Evolutionary conservation across 2,797 vertebrate species (phyloP), one percentile per base, ranked within the genome.

Genomic region (Spinus pinus): DNA sequence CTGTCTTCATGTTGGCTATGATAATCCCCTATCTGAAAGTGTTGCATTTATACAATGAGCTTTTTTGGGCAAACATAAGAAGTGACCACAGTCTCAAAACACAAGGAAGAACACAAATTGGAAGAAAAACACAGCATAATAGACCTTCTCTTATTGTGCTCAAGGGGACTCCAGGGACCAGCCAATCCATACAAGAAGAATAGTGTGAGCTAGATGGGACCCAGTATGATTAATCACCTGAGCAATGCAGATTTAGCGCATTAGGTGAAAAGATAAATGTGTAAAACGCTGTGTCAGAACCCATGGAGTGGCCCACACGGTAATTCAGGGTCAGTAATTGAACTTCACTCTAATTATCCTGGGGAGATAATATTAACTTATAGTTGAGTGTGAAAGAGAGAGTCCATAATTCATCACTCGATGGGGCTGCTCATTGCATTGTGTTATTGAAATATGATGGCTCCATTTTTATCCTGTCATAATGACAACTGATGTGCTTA

Each of bases 401-500:
- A 98, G 98, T 98, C 98, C 98, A 99, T 99, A 99, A 99, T 98
- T 99, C 98, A 99, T 99, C 98, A 97, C 97, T 96, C 97, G 96
- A 98, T 98, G 98, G 98, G 98, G 98, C 98, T 97, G 98, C 96
- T 97, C 98, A 97, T 98, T 98, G 98, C 98, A 98, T 98, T 98
- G 99, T 98, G 99, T 99, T 99, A 99, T 98, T 99, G 99, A 99
- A 99, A 99, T 99, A 99, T 99, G 99, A 99, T 97, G 98, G 99
- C 98, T 98, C 98, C 99, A 99, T 99, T 99, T 99, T 99, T 99
- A 99, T 99, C 98, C 99, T 99, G 99, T 99, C 99, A 99, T 98
- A 98, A 99, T 99, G 99, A 99, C 99, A 99, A 99, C 99, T 99
- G 99, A 99, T 99, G 99, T 98, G 98, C 99, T 99, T 99, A 99